Base-by-base conservation (phyloP, 2,888 invertebrate genomes). In the Petrolisthes manimaculis region DNA sequence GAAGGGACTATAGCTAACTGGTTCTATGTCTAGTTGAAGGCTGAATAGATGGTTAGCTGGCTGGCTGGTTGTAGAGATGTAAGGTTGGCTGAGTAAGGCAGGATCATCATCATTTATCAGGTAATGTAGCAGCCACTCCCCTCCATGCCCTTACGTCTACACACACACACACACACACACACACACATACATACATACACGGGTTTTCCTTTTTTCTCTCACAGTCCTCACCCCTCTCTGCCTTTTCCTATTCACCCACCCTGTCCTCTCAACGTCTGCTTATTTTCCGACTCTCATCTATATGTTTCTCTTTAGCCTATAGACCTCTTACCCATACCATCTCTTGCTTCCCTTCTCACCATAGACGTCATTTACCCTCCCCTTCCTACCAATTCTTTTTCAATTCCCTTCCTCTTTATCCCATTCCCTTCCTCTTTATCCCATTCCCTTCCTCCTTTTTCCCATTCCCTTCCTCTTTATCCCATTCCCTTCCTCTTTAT, bases 121-220 rank as follows among this genome's bases (percentile, higher is more conserved):
- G 82, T 85, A 85, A 79, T 85, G 85, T 77, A 85, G 85, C 84
- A 67, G 84, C 78, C 85, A 79, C n/a, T 74, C 74, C 5, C 74
- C 5, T n/a, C 5, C 74, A 74, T 5, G n/a, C 74, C 8, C 74
- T 14, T n/a, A 74, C 74, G n/a, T n/a, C 8, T n/a, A 74, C 74
- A 74, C 74, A 74, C 74, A 74, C 74, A 74, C 74, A 74, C 74
- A 74, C 74, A 74, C 74, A 74, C 74, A 74, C 74, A 74, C 74
- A 74, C 74, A 74, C 74, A 74, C 74, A 74, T n/a, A 74, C 74
- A 74, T n/a, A 74, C 74, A 74, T n/a, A 74, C 74, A 74, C 74
- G n/a, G 12, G n/a, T n/a, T 14, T n/a, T 14, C 74, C 8, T n/a
- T n/a, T 74, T 74, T 14, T 51, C 51, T 51, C 78, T 78, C 37